These are phyloP conservation scores for Otis tarda DNA, from an alignment of 2,113 vertebrate species.

Conservation along the genomic window DNA sequence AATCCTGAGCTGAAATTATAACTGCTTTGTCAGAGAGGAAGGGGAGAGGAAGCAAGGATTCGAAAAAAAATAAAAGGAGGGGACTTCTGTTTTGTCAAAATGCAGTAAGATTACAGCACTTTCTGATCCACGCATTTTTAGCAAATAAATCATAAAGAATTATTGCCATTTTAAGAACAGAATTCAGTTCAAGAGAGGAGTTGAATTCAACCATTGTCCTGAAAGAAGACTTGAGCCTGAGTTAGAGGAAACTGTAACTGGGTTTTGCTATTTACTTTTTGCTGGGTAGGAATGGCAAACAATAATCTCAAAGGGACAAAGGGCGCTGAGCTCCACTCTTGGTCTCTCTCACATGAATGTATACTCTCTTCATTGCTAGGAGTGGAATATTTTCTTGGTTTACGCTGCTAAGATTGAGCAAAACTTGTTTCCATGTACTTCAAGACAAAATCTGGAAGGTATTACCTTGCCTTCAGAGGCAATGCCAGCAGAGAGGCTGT, in stretches of 20 bases:
- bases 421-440: background rate
- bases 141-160: background rate
- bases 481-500: background rate
- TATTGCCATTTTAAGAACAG: background rate
- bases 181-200: background rate
- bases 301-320: slow-evolving; percentile 5
- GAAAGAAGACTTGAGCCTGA: background rate
- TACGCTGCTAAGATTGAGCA: background rate
- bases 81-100: background rate
- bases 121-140: background rate
- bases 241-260: background rate
- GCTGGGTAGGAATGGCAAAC: background rate
- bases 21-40: background rate
- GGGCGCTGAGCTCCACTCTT: background rate
- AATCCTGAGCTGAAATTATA: background rate
- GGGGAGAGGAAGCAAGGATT: background rate
- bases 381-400: background rate
- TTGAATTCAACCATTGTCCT: background rate
- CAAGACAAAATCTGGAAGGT: background rate
- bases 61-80: background rate
- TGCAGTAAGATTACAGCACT: background rate
- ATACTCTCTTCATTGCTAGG: background rate
- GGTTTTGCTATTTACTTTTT: slow-evolving; percentile 29
- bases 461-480: background rate
- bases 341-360: background rate